Conservation (phyloP, 2,888 invertebrate genomes). For the Plutella xylostella region DNA sequence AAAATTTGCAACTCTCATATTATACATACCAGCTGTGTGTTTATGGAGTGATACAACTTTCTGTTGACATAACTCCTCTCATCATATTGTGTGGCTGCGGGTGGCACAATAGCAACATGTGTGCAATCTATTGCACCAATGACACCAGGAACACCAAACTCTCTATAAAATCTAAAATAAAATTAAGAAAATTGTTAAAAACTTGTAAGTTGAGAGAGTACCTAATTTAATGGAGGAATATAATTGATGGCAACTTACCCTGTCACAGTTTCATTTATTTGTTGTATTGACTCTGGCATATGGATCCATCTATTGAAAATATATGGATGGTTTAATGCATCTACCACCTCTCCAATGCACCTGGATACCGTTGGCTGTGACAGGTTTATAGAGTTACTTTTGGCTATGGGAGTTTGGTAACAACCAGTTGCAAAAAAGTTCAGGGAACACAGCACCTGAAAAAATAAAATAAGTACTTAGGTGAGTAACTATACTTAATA, state of each 20-base stretch:
- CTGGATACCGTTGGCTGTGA: not conserved
- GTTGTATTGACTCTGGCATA: not conserved
- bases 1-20: not conserved
- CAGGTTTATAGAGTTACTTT: not conserved
- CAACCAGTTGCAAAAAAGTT: too few relatives aligned
- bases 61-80: slow-evolving; percentile 20
- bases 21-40: slow-evolving; percentile 19
- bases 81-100: slow-evolving; percentile 8
- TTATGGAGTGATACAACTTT: slow-evolving; percentile 22
- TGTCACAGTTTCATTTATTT: not conserved
- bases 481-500: too few relatives aligned
- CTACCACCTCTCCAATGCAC: not conserved
- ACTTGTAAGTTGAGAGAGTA: not conserved
- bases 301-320: not conserved
- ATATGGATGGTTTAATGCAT: not conserved
- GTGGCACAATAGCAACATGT: slow-evolving; percentile 18
- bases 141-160: slow-evolving; percentile 13
- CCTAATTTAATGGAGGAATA: not conserved
- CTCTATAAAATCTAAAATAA: slow-evolving; percentile 7
- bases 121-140: slow-evolving; percentile 20
- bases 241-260: not conserved
- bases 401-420: not conserved
- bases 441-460: too few relatives aligned
- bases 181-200: not conserved
- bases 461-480: too few relatives aligned